phyloP scores from a whole-genome alignment of 2,797 vertebrate genomes.

The Typhlichthys subterraneus region DNA sequence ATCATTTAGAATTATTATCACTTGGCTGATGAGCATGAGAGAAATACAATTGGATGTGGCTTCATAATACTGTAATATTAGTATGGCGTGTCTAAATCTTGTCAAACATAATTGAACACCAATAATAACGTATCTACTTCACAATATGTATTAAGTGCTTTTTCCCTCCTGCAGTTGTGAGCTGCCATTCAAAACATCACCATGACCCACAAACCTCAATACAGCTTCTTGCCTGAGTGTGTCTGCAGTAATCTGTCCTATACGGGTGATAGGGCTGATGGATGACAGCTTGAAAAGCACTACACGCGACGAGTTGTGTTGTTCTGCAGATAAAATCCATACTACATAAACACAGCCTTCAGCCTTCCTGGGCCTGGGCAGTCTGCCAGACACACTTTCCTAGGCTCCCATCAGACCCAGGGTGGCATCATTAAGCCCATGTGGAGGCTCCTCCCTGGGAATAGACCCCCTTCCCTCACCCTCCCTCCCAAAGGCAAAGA shows the following conservation, averaged over 20 bases:
- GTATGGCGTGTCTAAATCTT: neutral
- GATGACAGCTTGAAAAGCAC: neutral
- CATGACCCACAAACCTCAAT: neutral
- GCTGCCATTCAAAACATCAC: conserved; percentile 1
- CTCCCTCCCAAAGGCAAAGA: too few relatives aligned
- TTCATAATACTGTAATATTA: neutral
- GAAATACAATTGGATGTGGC: neutral
- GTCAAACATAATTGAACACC: neutral
- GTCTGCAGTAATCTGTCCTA: neutral
- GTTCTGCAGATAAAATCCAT: conserved; percentile 5
- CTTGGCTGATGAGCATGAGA: neutral
- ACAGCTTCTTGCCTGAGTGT: neutral
- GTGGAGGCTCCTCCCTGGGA: too few relatives aligned
- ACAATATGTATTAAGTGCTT: neutral
- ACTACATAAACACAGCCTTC: conserved; percentile 10
- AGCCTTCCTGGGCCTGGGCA: conserved; percentile 8
- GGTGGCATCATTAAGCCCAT: too few relatives aligned
- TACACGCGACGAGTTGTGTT: neutral
- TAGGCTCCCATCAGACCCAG: neutral
- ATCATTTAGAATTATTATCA: neutral
- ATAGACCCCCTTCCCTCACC: too few relatives aligned
- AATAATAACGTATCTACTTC: neutral
- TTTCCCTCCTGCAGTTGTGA: neutral
- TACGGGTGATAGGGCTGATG: neutral
- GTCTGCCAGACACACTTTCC: conserved; percentile 11